Evolutionary conservation across 2,888 invertebrate species (phyloP), one percentile per base, ranked within the genome.

Genomic region (Octodonta nipae): DNA sequence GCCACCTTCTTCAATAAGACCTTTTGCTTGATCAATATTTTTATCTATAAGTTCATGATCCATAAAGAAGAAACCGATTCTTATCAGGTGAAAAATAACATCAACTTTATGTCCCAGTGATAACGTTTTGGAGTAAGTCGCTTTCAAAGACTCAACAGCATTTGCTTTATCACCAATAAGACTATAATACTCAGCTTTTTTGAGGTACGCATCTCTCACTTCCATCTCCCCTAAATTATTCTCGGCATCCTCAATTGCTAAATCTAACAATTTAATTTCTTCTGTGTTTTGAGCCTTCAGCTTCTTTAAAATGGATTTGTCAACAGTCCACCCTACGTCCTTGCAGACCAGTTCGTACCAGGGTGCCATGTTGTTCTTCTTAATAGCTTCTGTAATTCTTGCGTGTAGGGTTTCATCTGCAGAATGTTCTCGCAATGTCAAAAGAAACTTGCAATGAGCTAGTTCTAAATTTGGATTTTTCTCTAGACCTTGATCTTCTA

Each of bases 1-100:
- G 8, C 98, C 98, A 42, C 98, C 98, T 66, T 95, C 91, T 61
- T 95, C 93, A 41, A 95, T 92, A 20, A 84, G 61, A 52, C 66
- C 75, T 58, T 84, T 85, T n/a, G 87, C 88, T 55, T 87, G 87
- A 37, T 86, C 85, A 45, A 89, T 79, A 56, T 86, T 87, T 40
- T 78, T 70, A 6, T 79, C 84, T 40, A 88, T 83, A 33, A 86
- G 70, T 60, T 85, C 82, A 56, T 88, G 85, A 57, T 89, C 88
- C 63, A 86, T 70, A 56, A 85, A 87, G 57, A 88, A 89, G 15
- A 89, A 63, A 4, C 88, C 88, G 51, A 88, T 73, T 37, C 88
- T 72, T 49, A 89, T 87, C 46, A 82, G 70, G 49, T 87, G 85
- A 55, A 89, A 89, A 15, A 87, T 78, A 40, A 88, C 77, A 55